Evolutionary conservation across 2,797 vertebrate species (phyloP).

Genomic region (Rhinatrema bivittatum): DNA sequence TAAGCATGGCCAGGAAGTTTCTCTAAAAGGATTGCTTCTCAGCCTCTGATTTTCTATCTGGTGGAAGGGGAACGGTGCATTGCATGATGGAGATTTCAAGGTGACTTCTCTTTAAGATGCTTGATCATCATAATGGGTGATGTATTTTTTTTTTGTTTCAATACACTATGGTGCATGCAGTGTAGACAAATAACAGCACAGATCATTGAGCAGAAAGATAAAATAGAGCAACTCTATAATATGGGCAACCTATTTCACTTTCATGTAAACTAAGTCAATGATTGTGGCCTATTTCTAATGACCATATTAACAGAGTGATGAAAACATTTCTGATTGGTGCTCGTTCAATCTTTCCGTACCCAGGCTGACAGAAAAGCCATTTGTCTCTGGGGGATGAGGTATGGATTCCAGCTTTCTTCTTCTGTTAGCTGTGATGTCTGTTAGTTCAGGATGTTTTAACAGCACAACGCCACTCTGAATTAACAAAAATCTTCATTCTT

Average conservation of each 20-base stretch:
- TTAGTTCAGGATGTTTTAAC: slow-evolving; percentile 24
- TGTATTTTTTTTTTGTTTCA: slow-evolving; percentile 28
- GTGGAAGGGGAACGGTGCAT: no score
- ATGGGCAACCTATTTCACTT: slow-evolving; percentile 27
- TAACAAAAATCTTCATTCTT: slow-evolving; percentile 35
- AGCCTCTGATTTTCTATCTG: no score
- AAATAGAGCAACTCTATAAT: slow-evolving; percentile 16
- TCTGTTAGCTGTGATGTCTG: slow-evolving; percentile 37
- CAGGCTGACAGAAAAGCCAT: slow-evolving; percentile 24
- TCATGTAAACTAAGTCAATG: slow-evolving; percentile 16
- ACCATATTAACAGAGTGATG: slow-evolving; percentile 28
- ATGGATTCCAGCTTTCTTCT: slow-evolving; percentile 23
- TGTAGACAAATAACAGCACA: slow-evolving; percentile 34
- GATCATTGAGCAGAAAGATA: slow-evolving; percentile 28
- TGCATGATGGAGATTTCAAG: slow-evolving; percentile 55
- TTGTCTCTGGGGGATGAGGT: slow-evolving; percentile 10
- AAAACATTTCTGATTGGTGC: slow-evolving; percentile 24
- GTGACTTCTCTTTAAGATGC: slow-evolving; percentile 28
- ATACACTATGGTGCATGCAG: slow-evolving; percentile 26
- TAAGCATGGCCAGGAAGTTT: no score
- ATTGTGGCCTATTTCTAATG: slow-evolving; percentile 29
- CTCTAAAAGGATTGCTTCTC: no score
- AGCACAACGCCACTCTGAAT: slow-evolving; percentile 20
- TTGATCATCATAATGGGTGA: slow-evolving; percentile 23
- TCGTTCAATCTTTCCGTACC: slow-evolving; percentile 28